Conservation (phyloP, 2,888 invertebrate species). For the Tenthredo livida region DNA sequence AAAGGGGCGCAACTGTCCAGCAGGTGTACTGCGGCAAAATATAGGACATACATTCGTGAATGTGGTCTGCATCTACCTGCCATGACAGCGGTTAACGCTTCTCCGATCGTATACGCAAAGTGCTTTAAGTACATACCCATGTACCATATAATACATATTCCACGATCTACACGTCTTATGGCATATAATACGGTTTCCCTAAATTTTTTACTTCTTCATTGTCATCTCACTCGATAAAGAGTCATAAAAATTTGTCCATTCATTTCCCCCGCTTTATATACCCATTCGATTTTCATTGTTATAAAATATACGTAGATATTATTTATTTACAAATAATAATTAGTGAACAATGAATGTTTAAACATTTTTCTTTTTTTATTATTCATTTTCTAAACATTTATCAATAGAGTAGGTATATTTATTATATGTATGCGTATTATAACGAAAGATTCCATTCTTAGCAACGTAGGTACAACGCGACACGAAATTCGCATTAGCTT, state of each 20-base stretch:
- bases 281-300: too few species aligned
- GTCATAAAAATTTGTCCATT: too few species aligned
- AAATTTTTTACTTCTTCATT: too few species aligned
- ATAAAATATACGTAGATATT: too few species aligned
- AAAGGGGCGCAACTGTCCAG: constrained; percentile 73
- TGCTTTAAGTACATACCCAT: not conserved
- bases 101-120: not conserved
- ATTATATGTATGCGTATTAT: not conserved
- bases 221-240: too few species aligned
- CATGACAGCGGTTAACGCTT: not conserved
- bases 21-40: constrained; percentile 69
- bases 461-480: not conserved
- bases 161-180: not conserved
- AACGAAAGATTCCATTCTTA: not conserved
- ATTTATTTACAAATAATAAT: too few species aligned
- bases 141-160: not conserved
- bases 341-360: too few species aligned
- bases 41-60: constrained; percentile 54
- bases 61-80: not conserved
- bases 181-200: not conserved
- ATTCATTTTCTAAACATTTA: not conserved
- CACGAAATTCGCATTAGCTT: constrained; percentile 38
- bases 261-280: too few species aligned
- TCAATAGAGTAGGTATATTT: too few species aligned
- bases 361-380: not conserved